Conservation (phyloP, 2,113 vertebrate species). For the Antennarius striatus region DNA sequence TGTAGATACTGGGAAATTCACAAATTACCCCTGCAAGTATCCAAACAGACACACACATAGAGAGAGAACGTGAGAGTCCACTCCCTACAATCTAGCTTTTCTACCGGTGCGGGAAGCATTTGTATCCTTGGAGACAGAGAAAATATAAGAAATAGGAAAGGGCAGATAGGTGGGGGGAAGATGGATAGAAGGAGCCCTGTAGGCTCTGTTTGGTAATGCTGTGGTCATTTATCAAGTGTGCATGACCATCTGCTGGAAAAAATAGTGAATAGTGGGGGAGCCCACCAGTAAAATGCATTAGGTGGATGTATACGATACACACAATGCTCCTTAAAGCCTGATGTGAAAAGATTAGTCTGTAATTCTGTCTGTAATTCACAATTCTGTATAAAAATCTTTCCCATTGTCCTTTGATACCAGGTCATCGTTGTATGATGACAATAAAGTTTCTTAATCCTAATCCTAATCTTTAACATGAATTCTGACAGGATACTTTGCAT, state of each 20-base stretch:
- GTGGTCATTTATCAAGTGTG: conserved; percentile 60
- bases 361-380: background rate
- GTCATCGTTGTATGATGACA: too few species aligned
- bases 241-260: conserved; percentile 50
- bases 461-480: too few species aligned
- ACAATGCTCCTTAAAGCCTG: too few species aligned
- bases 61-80: background rate
- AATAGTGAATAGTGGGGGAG: conserved; percentile 29
- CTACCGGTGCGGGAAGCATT: conserved; percentile 19
- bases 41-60: background rate
- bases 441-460: too few species aligned
- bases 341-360: background rate
- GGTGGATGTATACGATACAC: too few species aligned
- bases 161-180: conserved; percentile 43
- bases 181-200: conserved; percentile 48
- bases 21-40: too few species aligned
- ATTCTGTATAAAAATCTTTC: background rate
- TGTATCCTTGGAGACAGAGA: conserved; percentile 57
- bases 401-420: background rate
- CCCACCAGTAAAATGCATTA: conserved; percentile 14
- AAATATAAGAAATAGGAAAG: conserved; percentile 55
- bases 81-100: conserved; percentile 12
- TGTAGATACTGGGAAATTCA: too few species aligned
- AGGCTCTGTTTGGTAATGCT: conserved; percentile 46
- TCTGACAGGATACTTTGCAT: too few species aligned